Evolutionary conservation across 2,888 invertebrate genomes (phyloP), one percentile per base, ranked within the genome.

Genomic region (Apantesis nais): DNA sequence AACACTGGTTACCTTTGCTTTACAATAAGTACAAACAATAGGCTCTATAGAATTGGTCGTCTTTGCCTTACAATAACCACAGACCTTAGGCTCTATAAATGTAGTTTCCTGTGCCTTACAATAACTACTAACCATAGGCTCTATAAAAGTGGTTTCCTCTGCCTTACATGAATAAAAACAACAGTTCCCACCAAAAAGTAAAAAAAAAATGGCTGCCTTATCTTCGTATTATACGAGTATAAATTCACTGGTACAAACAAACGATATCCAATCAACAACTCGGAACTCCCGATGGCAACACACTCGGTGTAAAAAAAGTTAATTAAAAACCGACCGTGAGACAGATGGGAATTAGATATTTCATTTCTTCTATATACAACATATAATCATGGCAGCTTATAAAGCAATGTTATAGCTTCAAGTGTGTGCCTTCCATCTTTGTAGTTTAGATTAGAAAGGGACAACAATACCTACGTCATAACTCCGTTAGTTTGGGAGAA

Each of bases 281-380:
- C 60, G 48, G 60, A 74, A 62, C 44, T 37, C 52, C 41, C 31
- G 9, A 2, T 11, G 0, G 25, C 34, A 31, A 48, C 58, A 67
- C 60, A 70, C 64, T 62, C 12, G 58, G 29, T 41, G 39, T 29
- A 66, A 66, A 78, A 77, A 78, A 78, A 79, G 34, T 72, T 78
- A 78, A 78, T 78, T 74, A 80, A 76, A 76, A 78, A 8, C 55
- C 39, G 37, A 39, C 55, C 66, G 66, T 68, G 29, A 62, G 74
- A 71, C 70, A 72, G 77, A 74, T 70, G 68, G 25, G 58, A 68
- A 55, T 65, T 48, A 31, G 31, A 41, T 60, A 60, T 52, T 37
- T 58, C 22, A 58, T 41, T 67, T 41, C 60, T 66, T 19, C 19
- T 41, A 55, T 41, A 58, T 58, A 66, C 58, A 29, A 29, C 25